Conservation (phyloP, 2,113 vertebrate species). For the Gymnogyps californianus region DNA sequence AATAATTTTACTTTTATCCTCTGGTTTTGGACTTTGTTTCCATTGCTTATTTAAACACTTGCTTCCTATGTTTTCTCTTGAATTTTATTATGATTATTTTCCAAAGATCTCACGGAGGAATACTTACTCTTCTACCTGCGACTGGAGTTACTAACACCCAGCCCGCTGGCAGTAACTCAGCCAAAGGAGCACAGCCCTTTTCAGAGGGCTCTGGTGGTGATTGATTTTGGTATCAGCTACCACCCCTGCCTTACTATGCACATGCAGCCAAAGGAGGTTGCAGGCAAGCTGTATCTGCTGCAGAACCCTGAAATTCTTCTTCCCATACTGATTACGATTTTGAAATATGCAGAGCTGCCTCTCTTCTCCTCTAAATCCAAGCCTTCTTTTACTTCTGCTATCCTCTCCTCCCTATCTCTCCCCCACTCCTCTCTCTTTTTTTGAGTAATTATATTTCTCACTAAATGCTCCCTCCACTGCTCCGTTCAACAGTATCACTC, state of each 20-base stretch:
- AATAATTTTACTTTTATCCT: neutral
- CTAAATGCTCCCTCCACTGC: neutral
- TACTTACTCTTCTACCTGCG: rapidly evolving
- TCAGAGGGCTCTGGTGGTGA: neutral
- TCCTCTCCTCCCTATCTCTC: neutral
- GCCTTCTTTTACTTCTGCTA: neutral
- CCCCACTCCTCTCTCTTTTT: neutral
- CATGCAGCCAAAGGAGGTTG: neutral
- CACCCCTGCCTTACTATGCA: neutral
- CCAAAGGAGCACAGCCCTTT: neutral
- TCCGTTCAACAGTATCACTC: neutral
- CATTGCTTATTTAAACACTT: neutral
- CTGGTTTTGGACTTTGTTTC: neutral
- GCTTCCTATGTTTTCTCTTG: neutral
- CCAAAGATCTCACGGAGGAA: neutral
- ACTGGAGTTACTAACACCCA: neutral
- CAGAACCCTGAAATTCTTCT: neutral
- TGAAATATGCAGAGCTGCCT: neutral
- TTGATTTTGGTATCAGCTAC: neutral
- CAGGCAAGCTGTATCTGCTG: neutral
- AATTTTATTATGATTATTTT: neutral
- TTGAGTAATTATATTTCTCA: neutral
- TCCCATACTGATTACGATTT: rapidly evolving
- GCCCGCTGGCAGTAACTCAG: neutral
- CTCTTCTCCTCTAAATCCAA: neutral